Percentiles rank a stretch among this genome's conserved stretches.
phyloP scores from a whole-genome alignment of 2,888 invertebrate genomes.

The Troglohyphantes excavatus region DNA sequence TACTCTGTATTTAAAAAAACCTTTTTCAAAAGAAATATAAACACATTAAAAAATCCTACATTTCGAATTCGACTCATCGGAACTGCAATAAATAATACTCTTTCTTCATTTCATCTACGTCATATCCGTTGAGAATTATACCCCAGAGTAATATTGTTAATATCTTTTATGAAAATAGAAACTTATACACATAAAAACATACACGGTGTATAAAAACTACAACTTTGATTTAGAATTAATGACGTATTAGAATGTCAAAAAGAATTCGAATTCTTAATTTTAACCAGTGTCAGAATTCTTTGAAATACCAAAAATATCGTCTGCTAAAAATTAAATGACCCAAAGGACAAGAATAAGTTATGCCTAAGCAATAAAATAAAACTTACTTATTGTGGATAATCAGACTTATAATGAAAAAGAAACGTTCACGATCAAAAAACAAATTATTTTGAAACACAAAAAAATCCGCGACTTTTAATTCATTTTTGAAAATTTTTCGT shows the following conservation, averaged over 20 bases:
- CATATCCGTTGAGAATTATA: background rate
- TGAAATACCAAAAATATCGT: conserved; percentile 17
- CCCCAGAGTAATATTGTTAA: background rate
- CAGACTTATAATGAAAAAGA: conserved; percentile 57
- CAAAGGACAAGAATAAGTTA: conserved; percentile 12
- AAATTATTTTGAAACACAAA: conserved; percentile 30
- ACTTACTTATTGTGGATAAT: conserved; percentile 45
- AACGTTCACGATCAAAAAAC: background rate
- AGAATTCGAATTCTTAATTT: conserved; percentile 32
- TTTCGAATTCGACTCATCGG: too few relatives aligned
- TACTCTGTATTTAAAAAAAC: too few relatives aligned
- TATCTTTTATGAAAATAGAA: background rate
- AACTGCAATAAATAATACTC: background rate
- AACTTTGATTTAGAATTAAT: conserved; percentile 40
- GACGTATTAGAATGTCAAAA: conserved; percentile 15
- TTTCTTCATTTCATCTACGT: background rate
- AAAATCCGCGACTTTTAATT: conserved; percentile 31
- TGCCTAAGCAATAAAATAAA: conserved; percentile 20
- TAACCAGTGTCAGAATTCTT: conserved; percentile 2
- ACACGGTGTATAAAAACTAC: background rate
- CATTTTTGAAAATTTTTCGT: conserved; percentile 43
- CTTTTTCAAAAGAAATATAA: too few relatives aligned
- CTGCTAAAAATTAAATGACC: conserved; percentile 45
- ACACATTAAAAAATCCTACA: too few relatives aligned
- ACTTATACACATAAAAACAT: background rate